These are phyloP conservation scores for Oreochromis aureus DNA, from an alignment of 2,113 vertebrate species.

Conservation along the genomic window DNA sequence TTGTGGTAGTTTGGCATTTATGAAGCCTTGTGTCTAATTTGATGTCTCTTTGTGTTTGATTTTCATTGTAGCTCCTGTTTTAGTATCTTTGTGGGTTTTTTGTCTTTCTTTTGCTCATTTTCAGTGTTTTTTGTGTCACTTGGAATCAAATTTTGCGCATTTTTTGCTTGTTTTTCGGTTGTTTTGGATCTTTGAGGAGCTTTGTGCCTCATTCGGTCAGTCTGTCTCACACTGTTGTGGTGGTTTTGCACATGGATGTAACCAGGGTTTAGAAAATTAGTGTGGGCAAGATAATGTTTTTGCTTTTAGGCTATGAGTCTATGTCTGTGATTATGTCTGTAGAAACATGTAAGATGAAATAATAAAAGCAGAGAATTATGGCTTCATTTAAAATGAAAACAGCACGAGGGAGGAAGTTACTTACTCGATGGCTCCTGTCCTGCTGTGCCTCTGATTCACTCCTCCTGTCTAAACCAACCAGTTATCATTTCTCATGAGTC, in stretches of 20 bases:
- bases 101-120: neutral
- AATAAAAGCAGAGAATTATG: neutral
- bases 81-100: fast-evolving
- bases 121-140: neutral
- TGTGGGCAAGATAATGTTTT: neutral
- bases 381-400: neutral
- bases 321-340: neutral
- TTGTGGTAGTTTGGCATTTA: neutral
- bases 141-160: neutral
- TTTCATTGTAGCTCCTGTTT: neutral
- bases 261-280: neutral
- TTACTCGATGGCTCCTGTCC: neutral
- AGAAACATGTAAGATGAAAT: neutral
- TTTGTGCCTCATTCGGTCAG: neutral
- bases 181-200: neutral
- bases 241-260: neutral
- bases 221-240: no score
- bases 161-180: neutral
- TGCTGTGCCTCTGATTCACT: neutral
- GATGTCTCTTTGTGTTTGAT: neutral
- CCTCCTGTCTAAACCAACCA: neutral
- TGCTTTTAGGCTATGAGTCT: neutral
- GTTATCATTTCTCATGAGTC: neutral
- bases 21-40: neutral
- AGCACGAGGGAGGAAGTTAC: neutral